phyloP scores from a whole-genome alignment of 1,140 invertebrate genomes.

The Drosophila punjabiensis region DNA sequence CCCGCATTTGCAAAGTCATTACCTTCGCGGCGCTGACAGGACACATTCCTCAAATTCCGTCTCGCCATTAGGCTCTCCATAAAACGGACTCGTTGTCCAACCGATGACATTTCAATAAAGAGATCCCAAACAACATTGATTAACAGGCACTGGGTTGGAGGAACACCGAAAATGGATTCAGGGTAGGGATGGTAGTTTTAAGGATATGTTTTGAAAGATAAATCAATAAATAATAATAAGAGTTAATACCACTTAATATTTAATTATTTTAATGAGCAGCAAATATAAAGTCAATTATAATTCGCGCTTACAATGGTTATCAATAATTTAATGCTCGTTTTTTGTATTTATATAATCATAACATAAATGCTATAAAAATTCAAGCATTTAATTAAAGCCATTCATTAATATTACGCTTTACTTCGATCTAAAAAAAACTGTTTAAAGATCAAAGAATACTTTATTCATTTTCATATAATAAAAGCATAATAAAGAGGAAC shows the following conservation, averaged over 20 bases:
- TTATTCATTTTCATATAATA: neutral
- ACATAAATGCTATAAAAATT: neutral
- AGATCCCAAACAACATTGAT: conserved; percentile 51
- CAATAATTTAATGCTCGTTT: no score
- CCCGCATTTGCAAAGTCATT: conserved; percentile 39
- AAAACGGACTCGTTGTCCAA: conserved; percentile 21
- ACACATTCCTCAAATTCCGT: conserved; percentile 21
- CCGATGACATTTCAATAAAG: conserved; percentile 48
- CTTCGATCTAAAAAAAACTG: neutral
- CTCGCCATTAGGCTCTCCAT: conserved; percentile 19
- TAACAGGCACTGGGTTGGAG: conserved; percentile 14
- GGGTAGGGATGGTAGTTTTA: neutral
- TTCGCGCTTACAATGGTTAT: neutral
- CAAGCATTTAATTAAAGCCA: neutral
- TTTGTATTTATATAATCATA: no score
- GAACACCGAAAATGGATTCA: neutral
- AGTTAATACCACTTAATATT: no score
- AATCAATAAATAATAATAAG: neutral
- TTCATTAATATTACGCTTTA: neutral
- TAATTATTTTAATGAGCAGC: neutral
- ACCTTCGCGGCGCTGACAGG: conserved; percentile 42
- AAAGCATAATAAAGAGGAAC: neutral
- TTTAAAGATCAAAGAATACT: no score
- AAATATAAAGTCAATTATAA: no score
- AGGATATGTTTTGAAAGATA: neutral